phyloP scores from a whole-genome alignment of 1,140 invertebrate genomes.

The Heliothis subflexa region DNA sequence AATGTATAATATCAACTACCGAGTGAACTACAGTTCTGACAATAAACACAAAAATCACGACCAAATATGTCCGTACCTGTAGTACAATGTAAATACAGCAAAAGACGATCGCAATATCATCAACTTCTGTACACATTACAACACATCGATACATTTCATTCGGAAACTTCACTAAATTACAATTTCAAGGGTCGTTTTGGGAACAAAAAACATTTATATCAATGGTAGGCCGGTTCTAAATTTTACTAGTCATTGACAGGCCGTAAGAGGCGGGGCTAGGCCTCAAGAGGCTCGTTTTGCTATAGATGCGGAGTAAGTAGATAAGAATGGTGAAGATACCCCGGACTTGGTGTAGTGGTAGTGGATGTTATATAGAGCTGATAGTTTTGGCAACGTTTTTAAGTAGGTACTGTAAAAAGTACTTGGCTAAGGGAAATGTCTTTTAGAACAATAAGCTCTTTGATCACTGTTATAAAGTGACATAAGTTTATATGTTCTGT shows the following conservation, averaged over 20 bases:
- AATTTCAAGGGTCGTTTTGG: constrained; percentile 83
- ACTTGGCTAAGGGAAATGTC: too few relatives aligned
- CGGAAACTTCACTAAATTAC: constrained; percentile 77
- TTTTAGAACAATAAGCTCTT: too few relatives aligned
- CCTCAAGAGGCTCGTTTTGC: constrained; percentile 76
- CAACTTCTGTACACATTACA: constrained; percentile 35
- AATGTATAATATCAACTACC: too few relatives aligned
- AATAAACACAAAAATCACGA: not conserved
- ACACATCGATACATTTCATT: constrained; percentile 57
- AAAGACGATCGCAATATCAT: constrained; percentile 9
- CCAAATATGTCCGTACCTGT: not conserved
- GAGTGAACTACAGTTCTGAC: too few relatives aligned
- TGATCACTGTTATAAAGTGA: too few relatives aligned
- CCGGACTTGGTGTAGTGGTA: constrained; percentile 48
- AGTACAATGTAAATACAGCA: not conserved
- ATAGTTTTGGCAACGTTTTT: not conserved
- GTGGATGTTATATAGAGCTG: constrained; percentile 49
- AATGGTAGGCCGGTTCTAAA: constrained; percentile 83
- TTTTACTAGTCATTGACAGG: constrained; percentile 85
- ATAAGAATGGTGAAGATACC: constrained; percentile 74
- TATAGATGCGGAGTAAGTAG: constrained; percentile 71
- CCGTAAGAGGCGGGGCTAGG: constrained; percentile 73
- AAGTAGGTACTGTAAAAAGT: too few relatives aligned
- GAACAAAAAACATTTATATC: constrained; percentile 86
- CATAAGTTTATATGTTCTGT: too few relatives aligned